phyloP scores from a whole-genome alignment of 2,888 invertebrate species.

The Prosapia bicincta region DNA sequence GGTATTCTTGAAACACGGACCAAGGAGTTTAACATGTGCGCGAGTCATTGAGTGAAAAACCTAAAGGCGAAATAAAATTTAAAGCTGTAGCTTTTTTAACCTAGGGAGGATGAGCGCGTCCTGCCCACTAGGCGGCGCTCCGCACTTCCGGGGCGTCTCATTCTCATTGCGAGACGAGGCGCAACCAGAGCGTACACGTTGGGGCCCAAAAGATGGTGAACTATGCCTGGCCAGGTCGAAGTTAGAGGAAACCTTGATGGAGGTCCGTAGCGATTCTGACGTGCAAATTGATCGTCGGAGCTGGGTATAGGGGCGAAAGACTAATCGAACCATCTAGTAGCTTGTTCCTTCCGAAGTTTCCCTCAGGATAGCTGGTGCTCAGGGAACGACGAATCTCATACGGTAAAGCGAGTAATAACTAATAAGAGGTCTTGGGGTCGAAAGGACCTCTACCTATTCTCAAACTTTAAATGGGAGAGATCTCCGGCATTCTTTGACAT shows the following conservation, averaged over 20 bases:
- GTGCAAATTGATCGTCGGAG: slow-evolving; percentile 74
- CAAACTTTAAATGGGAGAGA: slow-evolving; percentile 44
- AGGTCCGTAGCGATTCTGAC: slow-evolving; percentile 71
- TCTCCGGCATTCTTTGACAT: too few relatives aligned
- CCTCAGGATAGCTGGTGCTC: not conserved
- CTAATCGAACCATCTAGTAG: slow-evolving; percentile 31
- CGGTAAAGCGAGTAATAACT: slow-evolving; percentile 65
- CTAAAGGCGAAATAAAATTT: not conserved
- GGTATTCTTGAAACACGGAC: slow-evolving; percentile 39
- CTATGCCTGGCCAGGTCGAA: slow-evolving; percentile 58
- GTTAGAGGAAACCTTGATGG: slow-evolving; percentile 57
- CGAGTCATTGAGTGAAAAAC: not conserved
- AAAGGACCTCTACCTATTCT: not conserved
- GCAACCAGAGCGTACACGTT: slow-evolving; percentile 58
- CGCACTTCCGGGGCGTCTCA: too few relatives aligned
- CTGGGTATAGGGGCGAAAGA: slow-evolving; percentile 41
- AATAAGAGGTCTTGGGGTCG: slow-evolving; percentile 43
- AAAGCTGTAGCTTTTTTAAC: not conserved
- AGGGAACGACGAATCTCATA: slow-evolving; percentile 39
- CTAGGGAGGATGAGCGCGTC: not conserved
- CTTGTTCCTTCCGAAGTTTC: slow-evolving; percentile 54
- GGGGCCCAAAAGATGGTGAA: slow-evolving; percentile 73
- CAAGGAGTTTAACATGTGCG: not conserved
- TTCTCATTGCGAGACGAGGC: not conserved
- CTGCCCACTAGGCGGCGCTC: too few relatives aligned